phyloP scores from a whole-genome alignment of 2,797 vertebrate genomes.

The Anguilla pacifica region DNA sequence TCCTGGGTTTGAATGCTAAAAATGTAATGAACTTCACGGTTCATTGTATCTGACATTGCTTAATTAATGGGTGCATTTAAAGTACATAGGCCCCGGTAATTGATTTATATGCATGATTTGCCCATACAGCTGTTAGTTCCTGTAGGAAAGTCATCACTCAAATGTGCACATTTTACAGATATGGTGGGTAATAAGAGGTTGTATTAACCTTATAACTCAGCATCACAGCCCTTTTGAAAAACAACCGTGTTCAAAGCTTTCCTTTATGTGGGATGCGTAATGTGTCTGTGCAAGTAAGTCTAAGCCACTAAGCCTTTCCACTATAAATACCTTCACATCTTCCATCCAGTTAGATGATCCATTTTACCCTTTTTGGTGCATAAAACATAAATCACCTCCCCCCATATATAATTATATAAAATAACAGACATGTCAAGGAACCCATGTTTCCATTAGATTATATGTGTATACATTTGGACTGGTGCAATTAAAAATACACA shows the following conservation, averaged over 20 bases:
- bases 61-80: slow-evolving; percentile 99
- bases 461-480: slow-evolving; percentile 29
- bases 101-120: slow-evolving; percentile 99
- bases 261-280: slow-evolving; percentile 6
- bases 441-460: slow-evolving; percentile 39
- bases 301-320: slow-evolving; percentile 10
- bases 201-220: slow-evolving; percentile 31
- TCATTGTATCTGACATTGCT: slow-evolving; percentile 99
- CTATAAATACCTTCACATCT: slow-evolving; percentile 15
- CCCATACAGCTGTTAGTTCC: slow-evolving; percentile 99
- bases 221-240: slow-evolving; percentile 22
- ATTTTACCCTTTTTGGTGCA: not conserved
- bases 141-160: slow-evolving; percentile 99
- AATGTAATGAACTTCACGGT: slow-evolving; percentile 99
- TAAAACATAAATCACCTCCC: slow-evolving; percentile 24
- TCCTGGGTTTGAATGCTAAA: slow-evolving; percentile 94
- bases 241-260: slow-evolving; percentile 30
- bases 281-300: not conserved
- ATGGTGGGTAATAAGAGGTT: slow-evolving; percentile 59
- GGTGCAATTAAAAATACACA: slow-evolving; percentile 42
- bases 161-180: slow-evolving; percentile 73
- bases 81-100: slow-evolving; percentile 98
- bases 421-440: slow-evolving; percentile 23
- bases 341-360: slow-evolving; percentile 18
- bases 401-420: slow-evolving; percentile 28